phyloP scores from a whole-genome alignment of 2,797 vertebrate genomes.

The Pangasius sanitwongsei region DNA sequence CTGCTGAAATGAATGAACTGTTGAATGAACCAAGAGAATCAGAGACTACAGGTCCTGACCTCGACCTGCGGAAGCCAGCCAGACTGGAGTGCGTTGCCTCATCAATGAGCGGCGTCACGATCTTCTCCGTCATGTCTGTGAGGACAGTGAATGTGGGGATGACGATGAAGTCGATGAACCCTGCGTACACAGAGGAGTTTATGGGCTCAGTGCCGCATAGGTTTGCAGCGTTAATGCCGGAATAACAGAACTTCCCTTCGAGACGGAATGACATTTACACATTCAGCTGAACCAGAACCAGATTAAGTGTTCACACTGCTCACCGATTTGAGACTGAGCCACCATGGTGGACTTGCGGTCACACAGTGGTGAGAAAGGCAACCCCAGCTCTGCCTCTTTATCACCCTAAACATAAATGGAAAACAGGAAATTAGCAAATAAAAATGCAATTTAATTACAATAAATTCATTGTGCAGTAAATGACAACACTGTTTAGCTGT shows the following conservation, averaged over 20 bases:
- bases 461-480: neutral
- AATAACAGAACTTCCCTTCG: neutral
- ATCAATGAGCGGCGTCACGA: conserved; percentile 90
- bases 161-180: conserved; percentile 98
- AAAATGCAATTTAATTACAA: neutral
- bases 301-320: conserved; percentile 53
- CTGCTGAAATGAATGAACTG: neutral
- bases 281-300: neutral
- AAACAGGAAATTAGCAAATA: neutral
- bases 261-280: neutral
- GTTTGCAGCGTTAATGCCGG: neutral
- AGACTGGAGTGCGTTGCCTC: conserved; percentile 84
- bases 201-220: neutral
- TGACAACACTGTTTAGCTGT: neutral
- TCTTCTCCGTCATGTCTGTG: conserved; percentile 95
- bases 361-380: conserved; percentile 95
- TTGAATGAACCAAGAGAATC: neutral
- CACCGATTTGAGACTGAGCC: conserved; percentile 97
- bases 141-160: conserved; percentile 97
- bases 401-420: conserved; percentile 82
- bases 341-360: conserved; percentile 98
- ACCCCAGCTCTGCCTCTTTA: conserved; percentile 94
- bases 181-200: conserved; percentile 67
- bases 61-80: conserved; percentile 85
- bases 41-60: conserved; percentile 71